phyloP scores from a whole-genome alignment of 2,797 vertebrate species.

The Crossoptilon crossoptilon region DNA sequence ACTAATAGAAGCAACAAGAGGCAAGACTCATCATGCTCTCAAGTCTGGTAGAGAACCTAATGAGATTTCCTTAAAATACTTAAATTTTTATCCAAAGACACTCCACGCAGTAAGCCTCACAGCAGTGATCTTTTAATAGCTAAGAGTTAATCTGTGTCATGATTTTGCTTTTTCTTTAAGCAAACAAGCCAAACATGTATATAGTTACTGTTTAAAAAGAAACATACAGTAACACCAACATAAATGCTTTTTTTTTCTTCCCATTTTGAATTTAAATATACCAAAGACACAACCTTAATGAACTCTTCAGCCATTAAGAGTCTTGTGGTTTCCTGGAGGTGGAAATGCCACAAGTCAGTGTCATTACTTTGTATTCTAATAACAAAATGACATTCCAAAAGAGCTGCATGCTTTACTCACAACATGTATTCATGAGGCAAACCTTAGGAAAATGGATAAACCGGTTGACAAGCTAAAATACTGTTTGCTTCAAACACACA shows the following conservation, averaged over 20 bases:
- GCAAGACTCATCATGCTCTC: background rate
- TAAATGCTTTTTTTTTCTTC: background rate
- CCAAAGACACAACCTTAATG: background rate
- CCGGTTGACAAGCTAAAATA: background rate
- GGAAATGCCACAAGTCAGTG: background rate
- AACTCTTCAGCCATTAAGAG: background rate
- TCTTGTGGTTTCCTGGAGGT: background rate
- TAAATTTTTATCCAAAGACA: background rate
- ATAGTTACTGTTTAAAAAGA: background rate
- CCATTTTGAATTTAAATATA: background rate
- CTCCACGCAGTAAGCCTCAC: background rate
- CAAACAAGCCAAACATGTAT: background rate
- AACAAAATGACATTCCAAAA: background rate
- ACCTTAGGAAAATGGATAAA: accelerated
- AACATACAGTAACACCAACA: background rate
- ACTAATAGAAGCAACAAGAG: background rate
- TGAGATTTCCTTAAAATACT: background rate
- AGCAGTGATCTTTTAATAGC: background rate
- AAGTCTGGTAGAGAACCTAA: background rate
- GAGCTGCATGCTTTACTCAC: background rate
- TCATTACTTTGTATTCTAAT: background rate
- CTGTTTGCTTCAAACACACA: background rate
- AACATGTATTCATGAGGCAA: background rate
- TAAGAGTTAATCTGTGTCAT: background rate
- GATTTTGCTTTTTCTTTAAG: background rate